phyloP scores from a whole-genome alignment of 2,797 vertebrate species.

The Dallia pectoralis region DNA sequence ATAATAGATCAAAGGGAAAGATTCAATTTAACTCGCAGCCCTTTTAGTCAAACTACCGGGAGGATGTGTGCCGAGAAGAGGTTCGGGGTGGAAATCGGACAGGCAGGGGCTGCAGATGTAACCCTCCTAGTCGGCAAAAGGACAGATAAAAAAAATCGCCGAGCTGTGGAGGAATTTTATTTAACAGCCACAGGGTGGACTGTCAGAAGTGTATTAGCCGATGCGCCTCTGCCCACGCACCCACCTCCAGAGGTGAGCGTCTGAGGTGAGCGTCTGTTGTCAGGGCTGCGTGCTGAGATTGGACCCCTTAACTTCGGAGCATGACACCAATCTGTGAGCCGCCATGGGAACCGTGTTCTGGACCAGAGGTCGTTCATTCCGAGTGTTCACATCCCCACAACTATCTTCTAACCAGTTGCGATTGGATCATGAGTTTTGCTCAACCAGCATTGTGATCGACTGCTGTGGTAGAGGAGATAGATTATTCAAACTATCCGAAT shows the following conservation, averaged over 20 bases:
- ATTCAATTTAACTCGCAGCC: slow-evolving; percentile 44
- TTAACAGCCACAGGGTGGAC: slow-evolving; percentile 27
- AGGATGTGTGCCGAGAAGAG: background rate
- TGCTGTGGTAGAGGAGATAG: too few species aligned
- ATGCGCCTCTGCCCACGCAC: slow-evolving; percentile 18
- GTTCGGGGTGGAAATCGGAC: background rate
- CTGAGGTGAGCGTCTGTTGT: slow-evolving; percentile 43
- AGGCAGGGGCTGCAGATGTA: background rate
- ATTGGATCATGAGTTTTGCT: too few species aligned
- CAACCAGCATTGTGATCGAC: too few species aligned
- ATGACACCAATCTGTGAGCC: slow-evolving; percentile 37
- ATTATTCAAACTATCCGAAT: too few species aligned
- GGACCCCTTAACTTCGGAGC: slow-evolving; percentile 41
- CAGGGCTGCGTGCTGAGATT: slow-evolving; percentile 47
- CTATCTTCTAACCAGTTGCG: background rate
- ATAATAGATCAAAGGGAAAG: slow-evolving; percentile 42
- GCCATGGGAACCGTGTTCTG: slow-evolving; percentile 17
- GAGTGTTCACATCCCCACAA: slow-evolving; percentile 29
- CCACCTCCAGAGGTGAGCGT: slow-evolving; percentile 37
- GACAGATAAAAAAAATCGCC: slow-evolving; percentile 20
- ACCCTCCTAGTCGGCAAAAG: slow-evolving; percentile 10
- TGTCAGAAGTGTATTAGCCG: slow-evolving; percentile 38
- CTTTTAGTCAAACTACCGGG: slow-evolving; percentile 20
- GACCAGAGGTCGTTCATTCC: slow-evolving; percentile 14
- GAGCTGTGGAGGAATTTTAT: slow-evolving; percentile 34